Percentiles rank a stretch among this genome's conserved stretches.
These are phyloP conservation scores for Otocyon megalotis DNA, from an alignment of 2,113 vertebrate species.

Conservation along the genomic window DNA sequence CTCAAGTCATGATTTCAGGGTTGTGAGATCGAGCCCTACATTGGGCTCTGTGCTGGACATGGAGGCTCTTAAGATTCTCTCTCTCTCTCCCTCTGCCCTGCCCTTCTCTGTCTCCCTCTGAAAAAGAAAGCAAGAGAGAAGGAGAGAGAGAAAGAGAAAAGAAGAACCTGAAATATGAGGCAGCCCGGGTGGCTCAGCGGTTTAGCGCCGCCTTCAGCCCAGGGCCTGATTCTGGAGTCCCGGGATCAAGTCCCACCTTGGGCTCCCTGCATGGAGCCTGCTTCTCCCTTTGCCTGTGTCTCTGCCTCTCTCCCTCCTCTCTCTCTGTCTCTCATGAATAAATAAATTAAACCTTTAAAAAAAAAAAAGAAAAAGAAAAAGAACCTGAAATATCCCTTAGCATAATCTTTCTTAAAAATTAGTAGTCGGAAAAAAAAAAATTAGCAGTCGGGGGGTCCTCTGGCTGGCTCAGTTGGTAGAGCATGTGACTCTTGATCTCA, in stretches of 20 bases:
- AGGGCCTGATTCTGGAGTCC: too few relatives aligned
- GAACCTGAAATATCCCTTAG: not conserved
- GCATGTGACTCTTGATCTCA: not conserved
- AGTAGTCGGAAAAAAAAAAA: too few relatives aligned
- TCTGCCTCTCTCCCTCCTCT: too few relatives aligned
- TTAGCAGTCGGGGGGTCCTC: not conserved
- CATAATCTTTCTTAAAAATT: slow-evolving; percentile 24
- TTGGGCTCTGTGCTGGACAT: not conserved
- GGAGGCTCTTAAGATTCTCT: not conserved
- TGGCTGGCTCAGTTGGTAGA: not conserved
- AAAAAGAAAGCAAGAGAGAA: not conserved
- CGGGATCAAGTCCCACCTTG: too few relatives aligned
- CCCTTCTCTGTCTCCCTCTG: not conserved
- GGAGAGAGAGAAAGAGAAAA: not conserved
- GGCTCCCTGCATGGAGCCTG: too few relatives aligned
- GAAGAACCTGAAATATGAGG: not conserved
- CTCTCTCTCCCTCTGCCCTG: not conserved
- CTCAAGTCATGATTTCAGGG: not conserved
- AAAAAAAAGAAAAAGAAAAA: not conserved
- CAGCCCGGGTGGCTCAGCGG: too few relatives aligned
- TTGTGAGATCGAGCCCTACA: not conserved
- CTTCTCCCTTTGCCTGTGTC: too few relatives aligned
- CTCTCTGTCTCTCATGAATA: too few relatives aligned
- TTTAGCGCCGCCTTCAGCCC: too few relatives aligned
- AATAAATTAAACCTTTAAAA: not conserved